Evolutionary conservation across 2,113 vertebrate species (phyloP).

Genomic region (Climacteris rufus): DNA sequence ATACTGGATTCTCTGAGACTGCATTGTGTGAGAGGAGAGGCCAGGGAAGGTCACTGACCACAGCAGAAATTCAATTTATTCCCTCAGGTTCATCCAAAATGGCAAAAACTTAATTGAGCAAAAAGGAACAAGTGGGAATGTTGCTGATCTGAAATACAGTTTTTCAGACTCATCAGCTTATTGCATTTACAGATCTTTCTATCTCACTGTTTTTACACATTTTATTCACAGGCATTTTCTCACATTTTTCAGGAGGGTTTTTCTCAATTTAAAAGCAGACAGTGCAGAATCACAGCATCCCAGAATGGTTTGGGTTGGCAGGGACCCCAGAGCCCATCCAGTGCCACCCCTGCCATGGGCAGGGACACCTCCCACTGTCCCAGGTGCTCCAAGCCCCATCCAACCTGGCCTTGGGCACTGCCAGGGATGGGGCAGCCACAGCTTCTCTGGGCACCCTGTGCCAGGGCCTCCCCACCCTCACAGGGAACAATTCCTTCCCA

Average conservation of each 20-base stretch:
- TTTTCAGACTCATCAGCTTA: neutral
- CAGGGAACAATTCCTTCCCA: neutral
- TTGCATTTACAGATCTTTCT: neutral
- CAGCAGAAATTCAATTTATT: neutral
- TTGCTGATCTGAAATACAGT: neutral
- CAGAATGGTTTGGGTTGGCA: neutral
- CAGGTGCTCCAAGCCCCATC: accelerated
- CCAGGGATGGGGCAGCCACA: neutral
- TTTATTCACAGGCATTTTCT: neutral
- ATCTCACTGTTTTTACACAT: neutral
- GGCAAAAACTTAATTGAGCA: neutral
- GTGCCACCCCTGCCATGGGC: neutral
- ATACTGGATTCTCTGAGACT: neutral
- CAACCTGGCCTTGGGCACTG: accelerated
- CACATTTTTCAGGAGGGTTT: neutral
- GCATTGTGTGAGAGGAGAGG: neutral
- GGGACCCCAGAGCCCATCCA: accelerated
- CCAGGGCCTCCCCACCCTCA: neutral
- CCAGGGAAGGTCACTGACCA: neutral
- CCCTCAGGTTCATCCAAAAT: neutral
- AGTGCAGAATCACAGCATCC: neutral
- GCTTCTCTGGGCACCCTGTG: neutral
- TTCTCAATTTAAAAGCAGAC: neutral
- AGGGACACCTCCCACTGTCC: neutral
- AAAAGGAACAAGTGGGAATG: neutral